Evolutionary conservation across 2,888 invertebrate species (phyloP), one percentile per base, ranked within the genome.

Genomic region (Spatulosminthurus flaviceps): DNA sequence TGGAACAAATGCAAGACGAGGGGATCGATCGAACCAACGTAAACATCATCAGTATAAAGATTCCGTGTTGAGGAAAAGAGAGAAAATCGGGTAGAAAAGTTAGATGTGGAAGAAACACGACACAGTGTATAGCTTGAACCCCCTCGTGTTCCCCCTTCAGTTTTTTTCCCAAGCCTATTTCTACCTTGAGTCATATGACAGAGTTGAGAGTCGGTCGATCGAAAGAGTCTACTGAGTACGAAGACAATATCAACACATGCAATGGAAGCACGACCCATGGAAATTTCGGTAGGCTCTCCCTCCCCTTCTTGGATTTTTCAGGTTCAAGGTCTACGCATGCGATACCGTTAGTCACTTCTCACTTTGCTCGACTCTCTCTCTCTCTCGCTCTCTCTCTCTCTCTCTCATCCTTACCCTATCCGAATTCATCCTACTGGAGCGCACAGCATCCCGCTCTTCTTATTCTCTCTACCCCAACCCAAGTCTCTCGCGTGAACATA

Each of bases 271-370:
- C 51, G 72, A 72, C 72, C 51, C 72, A 72, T 72, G 72, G 72
- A 72, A 72, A 72, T 72, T 71, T 72, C 72, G 72, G 72, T 19
- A 72, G 72, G 72, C 51, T 72, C 72, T 51, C 72, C 34, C 69
- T 69, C 29, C 72, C 72, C 72, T 72, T 72, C 51, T 72, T 72
- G 72, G 72, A 72, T 72, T 72, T 72, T 72, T 72, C 72, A 72
- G 72, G 72, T 72, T 72, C 72, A 72, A 72, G 72, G 72, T 72
- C 72, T 72, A 72, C 72, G 72, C 72, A 72, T 72, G 72, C 72
- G 72, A 72, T 72, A 72, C 72, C 72, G 72, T 72, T 72, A 67
- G 67, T 67, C 67, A 72, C 72, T 43, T 72, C 72, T 51, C 43
- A 51, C 43, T 72, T 51, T 22, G 43, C 72, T 72, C 72, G 26